Conservation (phyloP, 2,888 invertebrate species). For the Nowickia ferox region DNA sequence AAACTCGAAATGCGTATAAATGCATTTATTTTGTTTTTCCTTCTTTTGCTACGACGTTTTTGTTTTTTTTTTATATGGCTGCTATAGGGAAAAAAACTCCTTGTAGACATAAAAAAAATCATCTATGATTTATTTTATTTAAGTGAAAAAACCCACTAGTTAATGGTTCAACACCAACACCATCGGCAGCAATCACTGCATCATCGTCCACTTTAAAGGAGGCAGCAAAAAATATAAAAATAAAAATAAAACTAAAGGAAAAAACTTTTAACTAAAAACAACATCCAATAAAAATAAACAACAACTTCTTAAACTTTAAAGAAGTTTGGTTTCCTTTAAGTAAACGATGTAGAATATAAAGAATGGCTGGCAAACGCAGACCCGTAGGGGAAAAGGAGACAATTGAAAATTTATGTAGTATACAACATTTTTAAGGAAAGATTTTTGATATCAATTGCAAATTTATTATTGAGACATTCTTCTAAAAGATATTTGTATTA, state of each 20-base stretch:
- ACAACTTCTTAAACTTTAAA: conserved; percentile 53
- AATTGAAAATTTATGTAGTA: background rate
- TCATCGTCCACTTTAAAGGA: conserved; percentile 63
- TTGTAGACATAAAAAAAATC: conserved; percentile 51
- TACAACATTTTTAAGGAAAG: background rate
- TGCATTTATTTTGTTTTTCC: conserved; percentile 32
- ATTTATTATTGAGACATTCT: no score
- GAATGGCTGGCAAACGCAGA: background rate
- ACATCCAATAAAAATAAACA: conserved; percentile 56
- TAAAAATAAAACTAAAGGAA: conserved; percentile 5
- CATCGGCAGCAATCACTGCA: conserved; percentile 66
- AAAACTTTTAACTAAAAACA: conserved; percentile 26
- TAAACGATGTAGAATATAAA: conserved; percentile 8
- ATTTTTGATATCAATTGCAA: background rate
- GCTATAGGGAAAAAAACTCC: conserved; percentile 29
- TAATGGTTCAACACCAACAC: conserved; percentile 67
- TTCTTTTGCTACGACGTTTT: background rate
- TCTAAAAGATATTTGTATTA: no score
- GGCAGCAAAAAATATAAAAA: conserved; percentile 22
- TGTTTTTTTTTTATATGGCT: conserved; percentile 35
- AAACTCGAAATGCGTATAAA: conserved; percentile 66
- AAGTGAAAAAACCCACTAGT: conserved; percentile 68
- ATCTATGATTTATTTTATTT: conserved; percentile 69
- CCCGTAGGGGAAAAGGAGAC: background rate
- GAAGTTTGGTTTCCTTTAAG: conserved; percentile 26